Percentiles rank a stretch among this genome's conserved stretches.
Conservation (phyloP, 2,888 invertebrate species). For the Athripsodes cinereus region DNA sequence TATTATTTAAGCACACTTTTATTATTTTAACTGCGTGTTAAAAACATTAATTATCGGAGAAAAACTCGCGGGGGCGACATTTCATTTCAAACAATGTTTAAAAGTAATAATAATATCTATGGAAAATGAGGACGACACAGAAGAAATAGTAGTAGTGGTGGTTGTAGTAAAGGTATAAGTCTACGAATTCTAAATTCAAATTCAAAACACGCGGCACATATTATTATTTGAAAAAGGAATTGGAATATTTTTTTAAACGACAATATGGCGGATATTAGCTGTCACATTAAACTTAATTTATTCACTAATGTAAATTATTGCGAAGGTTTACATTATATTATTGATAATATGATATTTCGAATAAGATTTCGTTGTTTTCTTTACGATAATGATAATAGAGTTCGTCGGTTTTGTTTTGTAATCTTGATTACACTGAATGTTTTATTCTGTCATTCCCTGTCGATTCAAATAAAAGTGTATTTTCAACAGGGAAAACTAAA, state of each 20-base stretch:
- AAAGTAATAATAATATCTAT: neutral
- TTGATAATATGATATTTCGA: too few species aligned
- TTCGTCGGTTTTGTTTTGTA: conserved; percentile 12
- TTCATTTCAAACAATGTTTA: neutral
- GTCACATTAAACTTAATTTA: neutral
- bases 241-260: neutral
- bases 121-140: neutral
- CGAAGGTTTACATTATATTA: too few species aligned
- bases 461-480: too few species aligned
- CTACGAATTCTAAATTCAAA: neutral
- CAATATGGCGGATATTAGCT: conserved; percentile 1
- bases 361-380: neutral
- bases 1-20: too few species aligned
- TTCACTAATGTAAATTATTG: neutral
- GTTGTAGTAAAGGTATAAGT: neutral
- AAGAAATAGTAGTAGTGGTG: neutral
- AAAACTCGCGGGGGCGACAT: too few species aligned
- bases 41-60: too few species aligned
- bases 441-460: conserved; percentile 3
- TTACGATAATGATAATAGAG: neutral
- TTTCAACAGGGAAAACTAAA: too few species aligned
- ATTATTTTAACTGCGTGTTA: too few species aligned
- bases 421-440: conserved; percentile 11
- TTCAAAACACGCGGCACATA: neutral
- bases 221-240: neutral